phyloP scores from a whole-genome alignment of 2,888 invertebrate species.

The Meiosimyza decipiens region DNA sequence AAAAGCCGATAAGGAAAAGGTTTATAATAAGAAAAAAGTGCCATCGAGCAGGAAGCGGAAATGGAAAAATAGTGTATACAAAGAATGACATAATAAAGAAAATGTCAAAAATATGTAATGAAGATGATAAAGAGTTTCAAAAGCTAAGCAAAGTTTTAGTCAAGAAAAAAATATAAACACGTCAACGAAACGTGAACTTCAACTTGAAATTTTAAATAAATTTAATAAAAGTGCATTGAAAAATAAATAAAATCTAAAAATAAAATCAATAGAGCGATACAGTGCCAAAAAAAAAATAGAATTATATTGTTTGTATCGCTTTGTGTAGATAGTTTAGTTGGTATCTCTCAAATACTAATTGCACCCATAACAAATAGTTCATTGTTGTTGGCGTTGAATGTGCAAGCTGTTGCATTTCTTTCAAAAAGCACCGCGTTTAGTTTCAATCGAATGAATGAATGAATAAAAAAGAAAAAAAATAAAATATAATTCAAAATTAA shows the following conservation, averaged over 20 bases:
- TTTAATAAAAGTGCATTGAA: background rate
- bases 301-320: background rate
- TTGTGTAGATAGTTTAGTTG: no score
- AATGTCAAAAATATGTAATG: slow-evolving; percentile 8
- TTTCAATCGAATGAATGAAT: slow-evolving; percentile 14
- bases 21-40: background rate
- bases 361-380: no score
- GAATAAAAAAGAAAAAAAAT: no score
- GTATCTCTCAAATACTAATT: no score
- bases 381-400: no score
- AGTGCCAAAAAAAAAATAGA: slow-evolving; percentile 11
- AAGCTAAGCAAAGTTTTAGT: no score
- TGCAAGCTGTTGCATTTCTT: no score
- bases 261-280: background rate
- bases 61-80: background rate
- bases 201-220: slow-evolving; percentile 16
- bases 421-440: no score
- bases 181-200: slow-evolving; percentile 12
- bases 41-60: slow-evolving; percentile 5
- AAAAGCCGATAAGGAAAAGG: background rate
- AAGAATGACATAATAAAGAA: slow-evolving; percentile 20
- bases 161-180: background rate
- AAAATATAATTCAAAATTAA: no score
- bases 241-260: background rate
- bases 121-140: no score